Evolutionary conservation across 1,140 invertebrate species (phyloP), one percentile per base, ranked within the genome.

Genomic region (Heliconius congener): DNA sequence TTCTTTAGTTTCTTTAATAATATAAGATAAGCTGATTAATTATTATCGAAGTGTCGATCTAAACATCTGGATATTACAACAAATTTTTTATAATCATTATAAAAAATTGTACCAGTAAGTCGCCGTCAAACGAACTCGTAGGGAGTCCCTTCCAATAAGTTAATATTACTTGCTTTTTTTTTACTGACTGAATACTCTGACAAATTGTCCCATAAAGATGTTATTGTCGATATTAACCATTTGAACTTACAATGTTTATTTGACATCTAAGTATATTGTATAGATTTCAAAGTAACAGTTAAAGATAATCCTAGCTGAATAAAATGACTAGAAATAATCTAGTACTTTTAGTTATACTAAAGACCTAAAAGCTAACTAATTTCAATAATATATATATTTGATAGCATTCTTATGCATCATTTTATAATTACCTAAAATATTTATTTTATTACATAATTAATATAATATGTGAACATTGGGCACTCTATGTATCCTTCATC

Each of bases 141-240:
- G 11, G 11, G 13, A 46, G 42, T 13, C 13, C 3, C 60, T 66
- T 4, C 60, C 11, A 66, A 3, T 30, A 30, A 66, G 27, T 30
- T 30, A 66, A 27, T 16, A 30, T 66, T 27, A 5, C 3, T 66
- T 66, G 16, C 42, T 46, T 46, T 46, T 46, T 37, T 57, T 27
- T 18, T 30, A 30, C 16, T 30, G 27, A 18, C 23, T 23, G 23
- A 60, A 60, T 23, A 57, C 27, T 66, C 60, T 66, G 23, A 30
- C 2, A 16, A 66, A 27, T 30, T 66, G 60, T 30, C 60, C 37
- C 71, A 74, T 55, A 74, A 74, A 52, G 34, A 52, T 74, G 23
- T 74, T 74, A 74, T 74, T 74, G 73, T 74, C 73, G n/a, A n/a
- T n/a, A n/a, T n/a, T n/a, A n/a, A n/a, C n/a, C n/a, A n/a, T n/a